Percentiles rank a stretch among this genome's conserved stretches.
Conservation (phyloP, 2,113 vertebrate genomes). For the Urocynchramus pylzowi region DNA sequence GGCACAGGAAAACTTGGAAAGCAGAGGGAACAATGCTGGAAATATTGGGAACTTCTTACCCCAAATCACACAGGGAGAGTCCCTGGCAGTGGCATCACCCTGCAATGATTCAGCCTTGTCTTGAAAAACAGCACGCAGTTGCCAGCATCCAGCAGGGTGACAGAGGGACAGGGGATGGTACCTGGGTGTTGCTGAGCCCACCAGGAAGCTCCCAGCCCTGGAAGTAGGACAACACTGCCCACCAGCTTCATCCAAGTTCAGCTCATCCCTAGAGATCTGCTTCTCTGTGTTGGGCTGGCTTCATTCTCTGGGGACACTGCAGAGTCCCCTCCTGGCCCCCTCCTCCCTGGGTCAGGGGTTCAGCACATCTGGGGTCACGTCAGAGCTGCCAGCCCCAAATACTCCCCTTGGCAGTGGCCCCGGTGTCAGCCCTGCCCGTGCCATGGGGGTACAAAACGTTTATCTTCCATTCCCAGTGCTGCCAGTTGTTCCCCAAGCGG, state of each 20-base stretch:
- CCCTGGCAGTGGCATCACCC: not conserved
- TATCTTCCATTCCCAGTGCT: not conserved
- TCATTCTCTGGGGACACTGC: not conserved
- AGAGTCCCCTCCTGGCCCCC: not conserved
- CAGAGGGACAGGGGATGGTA: rapidly evolving
- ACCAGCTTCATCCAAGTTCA: not conserved
- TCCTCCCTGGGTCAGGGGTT: not conserved
- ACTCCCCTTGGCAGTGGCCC: not conserved
- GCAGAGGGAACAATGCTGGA: rapidly evolving
- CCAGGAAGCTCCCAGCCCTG: not conserved
- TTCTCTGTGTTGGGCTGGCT: not conserved
- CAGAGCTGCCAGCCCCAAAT: not conserved
- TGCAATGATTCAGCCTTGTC: rapidly evolving
- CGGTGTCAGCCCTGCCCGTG: not conserved
- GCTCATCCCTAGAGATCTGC: not conserved
- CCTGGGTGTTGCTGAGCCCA: not conserved
- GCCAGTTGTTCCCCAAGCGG: not conserved
- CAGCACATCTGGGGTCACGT: not conserved
- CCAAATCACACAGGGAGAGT: not conserved
- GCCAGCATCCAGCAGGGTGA: not conserved
- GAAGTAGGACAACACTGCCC: rapidly evolving
- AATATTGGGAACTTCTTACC: not conserved
- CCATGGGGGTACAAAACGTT: rapidly evolving
- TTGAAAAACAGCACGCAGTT: not conserved
- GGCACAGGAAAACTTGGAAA: not conserved